Evolutionary conservation across 1,140 invertebrate genomes (phyloP), one percentile per base, ranked within the genome.

Genomic region (Drosophila kanapiae): DNA sequence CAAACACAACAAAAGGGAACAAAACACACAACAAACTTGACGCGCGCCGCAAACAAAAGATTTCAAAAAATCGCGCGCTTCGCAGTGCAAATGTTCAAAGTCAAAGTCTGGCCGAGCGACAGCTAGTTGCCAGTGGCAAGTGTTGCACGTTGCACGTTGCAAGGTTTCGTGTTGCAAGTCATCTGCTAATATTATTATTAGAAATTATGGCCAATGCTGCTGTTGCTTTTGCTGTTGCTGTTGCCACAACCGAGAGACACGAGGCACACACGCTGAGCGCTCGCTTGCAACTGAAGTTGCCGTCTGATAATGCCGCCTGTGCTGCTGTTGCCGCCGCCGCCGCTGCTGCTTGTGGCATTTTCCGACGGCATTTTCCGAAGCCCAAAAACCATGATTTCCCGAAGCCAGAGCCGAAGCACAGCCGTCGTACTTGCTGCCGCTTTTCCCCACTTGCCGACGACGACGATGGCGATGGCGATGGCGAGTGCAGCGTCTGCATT

Each of bases 241-340:
- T 43, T 47, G 45, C 13, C 33, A 47, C 49, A 63, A 56, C 65
- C 51, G 76, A 78, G 57, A 80, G 43, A 76, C 70, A 78, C 84
- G 86, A 88, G 75, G 74, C 78, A 70, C 62, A 88, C 74, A 67
- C 84, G 84, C 64, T 88, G 81, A 87, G 80, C 84, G 85, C 78
- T 88, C 84, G 85, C 75, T 88, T 80, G 84, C 84, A 75, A 87
- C 84, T 87, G 80, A 87, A 87, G 83, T 87, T 67, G 83, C 65
- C 68, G 80, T 78, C 75, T 87, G 85, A 88, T 87, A 88, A 78
- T 87, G 84, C 77, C 80, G 75, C 75, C 56, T 68, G 53, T 61
- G 31, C 40, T 51, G 35, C 35, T 40, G 45, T 8, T 38, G 45
- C 51, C 14, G 33, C 51, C 14, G 16, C 40, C 45, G 56, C 59